phyloP scores from a whole-genome alignment of 2,888 invertebrate genomes.

The Hyalella azteca region DNA sequence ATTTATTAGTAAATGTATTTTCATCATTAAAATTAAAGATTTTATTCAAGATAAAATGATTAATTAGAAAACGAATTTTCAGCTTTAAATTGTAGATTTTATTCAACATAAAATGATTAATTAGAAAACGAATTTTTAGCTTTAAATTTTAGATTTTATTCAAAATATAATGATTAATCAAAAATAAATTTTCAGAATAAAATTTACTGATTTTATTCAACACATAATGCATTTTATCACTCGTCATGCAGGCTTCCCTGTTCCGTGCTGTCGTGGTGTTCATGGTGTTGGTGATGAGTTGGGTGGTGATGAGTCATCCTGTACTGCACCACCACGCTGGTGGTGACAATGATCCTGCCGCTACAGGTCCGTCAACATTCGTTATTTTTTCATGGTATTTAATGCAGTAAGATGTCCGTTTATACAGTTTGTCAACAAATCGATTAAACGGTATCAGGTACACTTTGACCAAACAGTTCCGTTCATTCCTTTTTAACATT shows the following conservation, averaged over 20 bases:
- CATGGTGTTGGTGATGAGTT: background rate
- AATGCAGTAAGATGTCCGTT: background rate
- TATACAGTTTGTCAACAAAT: background rate
- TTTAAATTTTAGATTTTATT: too few species aligned
- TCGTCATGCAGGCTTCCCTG: slow-evolving; percentile 4
- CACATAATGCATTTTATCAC: too few species aligned
- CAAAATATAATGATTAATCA: too few species aligned
- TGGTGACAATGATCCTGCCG: slow-evolving; percentile 25
- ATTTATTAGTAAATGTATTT: too few species aligned
- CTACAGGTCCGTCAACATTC: slow-evolving; percentile 26
- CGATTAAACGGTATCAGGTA: background rate
- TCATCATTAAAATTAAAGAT: too few species aligned
- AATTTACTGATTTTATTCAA: too few species aligned
- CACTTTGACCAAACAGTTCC: background rate
- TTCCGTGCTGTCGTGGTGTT: background rate
- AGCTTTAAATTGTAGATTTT: too few species aligned
- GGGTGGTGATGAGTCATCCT: background rate
- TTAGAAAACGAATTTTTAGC: too few species aligned
- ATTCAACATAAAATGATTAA: too few species aligned
- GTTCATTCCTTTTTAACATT: background rate
- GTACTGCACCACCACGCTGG: background rate
- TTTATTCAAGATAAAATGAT: too few species aligned
- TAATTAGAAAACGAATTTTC: too few species aligned
- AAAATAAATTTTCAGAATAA: too few species aligned
- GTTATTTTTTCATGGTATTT: background rate